Evolutionary conservation across 92 coral and sea anemone species (phyloP).

Genomic region (Heliopora coerulea): DNA sequence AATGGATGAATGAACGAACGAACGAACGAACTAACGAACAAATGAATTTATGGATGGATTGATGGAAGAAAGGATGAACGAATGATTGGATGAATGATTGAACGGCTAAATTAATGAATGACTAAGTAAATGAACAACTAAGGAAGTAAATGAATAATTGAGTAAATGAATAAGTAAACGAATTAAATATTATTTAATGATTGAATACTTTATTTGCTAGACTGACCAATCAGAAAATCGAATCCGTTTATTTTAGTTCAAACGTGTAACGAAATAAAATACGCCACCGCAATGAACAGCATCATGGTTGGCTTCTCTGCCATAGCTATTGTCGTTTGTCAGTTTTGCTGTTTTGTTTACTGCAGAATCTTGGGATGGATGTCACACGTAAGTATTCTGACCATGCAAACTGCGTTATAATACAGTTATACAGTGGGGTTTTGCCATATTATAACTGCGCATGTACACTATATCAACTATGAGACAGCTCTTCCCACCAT

Average conservation of each 20-base stretch:
- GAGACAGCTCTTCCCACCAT: too few species aligned
- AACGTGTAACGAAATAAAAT: conserved; percentile 10
- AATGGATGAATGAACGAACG: too few species aligned
- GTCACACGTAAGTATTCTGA: conserved; percentile 25
- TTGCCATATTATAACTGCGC: too few species aligned
- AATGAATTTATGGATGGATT: too few species aligned
- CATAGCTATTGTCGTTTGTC: conserved; percentile 2
- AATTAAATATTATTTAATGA: background rate
- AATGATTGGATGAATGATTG: too few species aligned
- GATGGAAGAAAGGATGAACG: too few species aligned
- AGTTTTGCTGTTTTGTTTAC: conserved; percentile 27
- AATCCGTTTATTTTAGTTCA: background rate
- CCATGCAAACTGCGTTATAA: background rate
- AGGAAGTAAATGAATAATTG: too few species aligned
- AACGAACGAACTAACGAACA: too few species aligned
- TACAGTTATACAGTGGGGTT: too few species aligned
- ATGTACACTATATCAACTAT: too few species aligned
- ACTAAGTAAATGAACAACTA: too few species aligned
- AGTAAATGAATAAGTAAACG: background rate
- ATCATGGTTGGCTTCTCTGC: conserved; percentile 16
- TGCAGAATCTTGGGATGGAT: conserved; percentile 40
- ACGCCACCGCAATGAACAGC: background rate
- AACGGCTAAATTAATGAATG: too few species aligned
- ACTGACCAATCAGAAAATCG: background rate
- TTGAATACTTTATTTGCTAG: background rate